Conservation (phyloP, 2,888 invertebrate species). For the Agrochola circellaris region DNA sequence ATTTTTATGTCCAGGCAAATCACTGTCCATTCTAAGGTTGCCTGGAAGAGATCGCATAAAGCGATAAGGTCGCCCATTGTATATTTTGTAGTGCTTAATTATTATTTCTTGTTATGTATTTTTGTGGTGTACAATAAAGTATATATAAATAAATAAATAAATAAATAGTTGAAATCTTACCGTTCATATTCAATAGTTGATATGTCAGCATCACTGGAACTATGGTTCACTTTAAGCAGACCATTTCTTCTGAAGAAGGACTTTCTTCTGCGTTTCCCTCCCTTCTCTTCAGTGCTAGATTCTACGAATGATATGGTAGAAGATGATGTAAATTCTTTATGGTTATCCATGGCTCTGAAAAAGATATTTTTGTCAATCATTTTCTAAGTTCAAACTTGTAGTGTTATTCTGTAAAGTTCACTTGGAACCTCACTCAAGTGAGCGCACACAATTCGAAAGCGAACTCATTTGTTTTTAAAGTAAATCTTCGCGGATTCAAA, state of each 20-base stretch:
- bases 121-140: no score
- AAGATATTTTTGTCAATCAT: background rate
- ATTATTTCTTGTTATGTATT: no score
- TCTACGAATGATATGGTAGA: constrained; percentile 78
- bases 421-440: background rate
- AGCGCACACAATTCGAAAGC: background rate
- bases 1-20: no score
- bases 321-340: constrained; percentile 71
- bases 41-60: no score
- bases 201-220: constrained; percentile 78
- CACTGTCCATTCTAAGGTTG: no score
- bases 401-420: background rate
- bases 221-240: constrained; percentile 69
- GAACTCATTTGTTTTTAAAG: background rate
- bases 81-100: no score
- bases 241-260: constrained; percentile 70
- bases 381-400: background rate
- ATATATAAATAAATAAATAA: no score
- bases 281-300: constrained; percentile 72
- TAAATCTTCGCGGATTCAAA: background rate
- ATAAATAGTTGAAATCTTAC: constrained; percentile 52
- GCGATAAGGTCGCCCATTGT: no score
- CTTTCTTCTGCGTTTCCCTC: constrained; percentile 36
- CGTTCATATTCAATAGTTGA: constrained; percentile 78
- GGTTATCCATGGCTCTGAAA: constrained; percentile 68